Base-by-base conservation (phyloP, 2,888 invertebrate genomes). In the Linnaemya vulpina region DNA sequence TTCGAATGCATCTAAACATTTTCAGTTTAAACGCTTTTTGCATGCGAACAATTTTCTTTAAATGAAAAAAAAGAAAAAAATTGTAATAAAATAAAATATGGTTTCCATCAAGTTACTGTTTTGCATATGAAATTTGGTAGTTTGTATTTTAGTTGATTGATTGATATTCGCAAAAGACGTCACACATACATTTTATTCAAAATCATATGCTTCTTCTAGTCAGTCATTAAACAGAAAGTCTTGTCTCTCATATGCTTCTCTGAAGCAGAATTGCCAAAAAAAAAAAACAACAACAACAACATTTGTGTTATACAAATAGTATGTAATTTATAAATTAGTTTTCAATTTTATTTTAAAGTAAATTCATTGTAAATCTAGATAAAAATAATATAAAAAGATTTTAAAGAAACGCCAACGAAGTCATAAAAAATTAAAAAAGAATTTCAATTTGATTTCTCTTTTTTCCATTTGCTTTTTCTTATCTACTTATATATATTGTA, bases 391-490 rank as follows among this genome's bases (percentile, higher is more conserved):
- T 71, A 65, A 80, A 74, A 22, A 17, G 35, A 77, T n/a, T n/a
- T n/a, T n/a, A 30, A 30, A 30, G 30, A 49, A 77, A 68, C 35
- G 46, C 20, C 20, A 60, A 43, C 60, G 35, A 58, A 62, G 53
- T 46, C 55, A 78, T 35, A 63, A 40, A 77, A 81, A 68, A 43
- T 65, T 63, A 82, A 77, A 85, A 74, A 76, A 60, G 81, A 84
- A 86, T 90, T 84, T 89, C 86, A 87, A 84, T 86, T 84, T 79
- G 77, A 83, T 86, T 82, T 86, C 75, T 83, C 38, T 86, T 85
- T 81, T 84, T 74, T 73, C 71, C 80, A 74, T 78, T 74, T 81
- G 46, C 77, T 84, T 81, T 85, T n/a, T n/a, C n/a, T 84, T 86
- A 65, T 43, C 1, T 55, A 46, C 11, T 13, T 46, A 46, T 46